Evolutionary conservation across 2,797 vertebrate species (phyloP), one percentile per base, ranked within the genome.

Genomic region (Bufotes viridis): DNA sequence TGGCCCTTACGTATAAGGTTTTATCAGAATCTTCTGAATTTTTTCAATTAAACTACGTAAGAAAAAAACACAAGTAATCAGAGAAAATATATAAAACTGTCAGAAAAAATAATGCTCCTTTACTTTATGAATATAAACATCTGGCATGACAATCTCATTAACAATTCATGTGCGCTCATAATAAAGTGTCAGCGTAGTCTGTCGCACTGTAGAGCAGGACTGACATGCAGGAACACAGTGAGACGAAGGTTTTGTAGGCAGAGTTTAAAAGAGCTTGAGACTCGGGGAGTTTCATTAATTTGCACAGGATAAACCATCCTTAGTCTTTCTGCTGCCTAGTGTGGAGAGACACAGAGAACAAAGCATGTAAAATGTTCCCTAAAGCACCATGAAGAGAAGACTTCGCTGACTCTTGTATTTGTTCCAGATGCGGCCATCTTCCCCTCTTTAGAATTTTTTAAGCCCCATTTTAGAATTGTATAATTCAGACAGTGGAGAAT

Each of bases 341-440:
- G 57, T 26, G 58, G 65, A 81, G 42, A 67, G 42, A 29, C n/a
- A 63, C 49, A 11, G 60, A 60, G 51, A 78, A 76, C 63, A 84
- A 85, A 78, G 60, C 65, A 76, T 34, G 72, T 53, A 78, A 78
- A 88, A 78, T 26, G 53, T 29, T 84, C 74, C 34, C 18, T 72
- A 51, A 76, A 88, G 49, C 20, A 51, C 83, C 70, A 85, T 70
- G 78, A 82, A 84, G 63, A 84, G 78, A 57, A 70, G 49, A 80
- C 42, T 70, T 29, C 2, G 69, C 60, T 75, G 69, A 81, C 72
- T 82, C 17, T 86, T 76, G 78, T 85, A 81, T 88, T 85, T 80
- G 78, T 81, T 88, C 57, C 87, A 89, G 78, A 85, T 81, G 67
- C 63, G 51, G 42, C n/a, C 75, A 80, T 84, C 55, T 61, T 72